Base-by-base conservation (phyloP, 1,140 invertebrate genomes). In the Heliothis subflexa region DNA sequence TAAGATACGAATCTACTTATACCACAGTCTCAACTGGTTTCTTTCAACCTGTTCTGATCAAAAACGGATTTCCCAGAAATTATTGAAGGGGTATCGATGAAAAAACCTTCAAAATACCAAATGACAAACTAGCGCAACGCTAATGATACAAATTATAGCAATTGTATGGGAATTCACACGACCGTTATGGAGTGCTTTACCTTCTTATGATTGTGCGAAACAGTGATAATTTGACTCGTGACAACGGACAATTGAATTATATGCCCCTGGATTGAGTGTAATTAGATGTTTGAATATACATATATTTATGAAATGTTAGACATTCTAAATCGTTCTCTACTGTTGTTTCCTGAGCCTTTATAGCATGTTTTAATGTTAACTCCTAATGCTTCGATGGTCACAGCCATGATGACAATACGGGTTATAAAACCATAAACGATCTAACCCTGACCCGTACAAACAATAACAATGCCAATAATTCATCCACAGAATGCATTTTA, bases 201-300 rank as follows among this genome's bases (percentile, higher is more conserved):
- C 47, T 50, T 13, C 40, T 68, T 50, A 68, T 25, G 64, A 68
- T 50, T 40, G 61, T 62, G 61, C 28, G 33, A 62, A 62, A 62
- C 25, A 45, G 28, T 70, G 12, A 70, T 70, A 50, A 70, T 70
- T 18, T 70, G 12, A 52, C 47, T 3, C 13, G 47, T 52, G 66
- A 70, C 66, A 70, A 52, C 50, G 21, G 47, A 70, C 66, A 70
- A 70, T 70, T 49, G 45, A 70, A 70, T 52, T 28, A 28, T 13
- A 49, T 7, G 18, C 25, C 33, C 47, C 21, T 12, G 61, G 40
- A 66, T 66, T 66, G 14, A 45, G 11, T 18, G 5, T 45, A 45
- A 11, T 66, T 9, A 55, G 16, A 3, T 55, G 33, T 66, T 64
- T 64, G 61, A 18, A 33, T 64, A 64, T 45, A 0, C 21, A n/a